Percentiles rank a stretch among this genome's conserved stretches.
Evolutionary conservation across 1,140 invertebrate species (phyloP).

Genomic region (Calliopsis andreniformis): DNA sequence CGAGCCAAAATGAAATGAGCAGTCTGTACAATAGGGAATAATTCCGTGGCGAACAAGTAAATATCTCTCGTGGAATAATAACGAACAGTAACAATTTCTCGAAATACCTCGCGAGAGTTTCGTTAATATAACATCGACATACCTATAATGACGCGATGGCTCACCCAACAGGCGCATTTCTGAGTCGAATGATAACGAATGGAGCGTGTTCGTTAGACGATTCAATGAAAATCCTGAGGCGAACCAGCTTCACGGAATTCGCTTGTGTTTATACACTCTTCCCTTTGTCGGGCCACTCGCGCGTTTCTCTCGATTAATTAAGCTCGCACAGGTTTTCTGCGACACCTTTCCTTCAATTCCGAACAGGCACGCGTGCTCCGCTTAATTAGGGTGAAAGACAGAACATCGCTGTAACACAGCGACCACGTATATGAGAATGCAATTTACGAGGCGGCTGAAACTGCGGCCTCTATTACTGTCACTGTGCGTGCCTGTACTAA

Average conservation of each 20-base stretch:
- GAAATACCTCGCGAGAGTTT: background rate
- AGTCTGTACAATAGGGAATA: background rate
- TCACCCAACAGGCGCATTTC: background rate
- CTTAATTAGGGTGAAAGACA: constrained; percentile 32
- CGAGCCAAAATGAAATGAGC: too few relatives aligned
- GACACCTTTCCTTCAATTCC: background rate
- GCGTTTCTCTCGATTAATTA: constrained; percentile 28
- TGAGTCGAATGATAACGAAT: constrained; percentile 3
- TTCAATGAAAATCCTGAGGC: constrained; percentile 25
- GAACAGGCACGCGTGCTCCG: background rate
- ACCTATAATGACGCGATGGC: background rate
- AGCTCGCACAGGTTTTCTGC: background rate
- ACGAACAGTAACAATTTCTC: background rate
- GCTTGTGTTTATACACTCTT: background rate
- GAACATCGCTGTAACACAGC: background rate
- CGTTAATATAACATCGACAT: background rate
- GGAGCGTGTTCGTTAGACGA: background rate
- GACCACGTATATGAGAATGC: background rate
- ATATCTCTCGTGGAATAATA: background rate
- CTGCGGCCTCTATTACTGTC: background rate
- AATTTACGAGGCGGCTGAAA: constrained; percentile 20
- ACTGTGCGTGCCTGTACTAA: background rate
- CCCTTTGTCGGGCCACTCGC: background rate
- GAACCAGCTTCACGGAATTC: background rate
- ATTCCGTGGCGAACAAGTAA: background rate